Evolutionary conservation across 2,113 vertebrate genomes (phyloP), one percentile per base, ranked within the genome.

Genomic region (Ivindomyrus marchei): DNA sequence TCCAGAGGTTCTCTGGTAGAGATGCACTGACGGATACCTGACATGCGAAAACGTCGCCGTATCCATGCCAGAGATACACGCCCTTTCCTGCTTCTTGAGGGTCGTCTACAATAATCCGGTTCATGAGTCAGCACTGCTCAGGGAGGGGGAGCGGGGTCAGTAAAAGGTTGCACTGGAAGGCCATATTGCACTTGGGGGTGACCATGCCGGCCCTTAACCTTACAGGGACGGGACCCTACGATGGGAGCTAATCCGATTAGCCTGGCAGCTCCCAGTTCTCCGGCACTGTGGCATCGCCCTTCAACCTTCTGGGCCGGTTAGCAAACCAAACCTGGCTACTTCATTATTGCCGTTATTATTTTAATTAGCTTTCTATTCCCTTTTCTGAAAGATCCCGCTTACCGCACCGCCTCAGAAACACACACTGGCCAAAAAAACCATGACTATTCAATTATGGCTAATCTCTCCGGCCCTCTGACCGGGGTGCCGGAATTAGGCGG

Each of bases 161-260:
- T 50, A 13, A 89, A 80, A 89, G 62, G 66, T 89, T 13, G 31
- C 13, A 27, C 70, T 50, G 70, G 46, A 77, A 83, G 70, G 74
- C 46, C 46, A 47, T 58, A 27, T n/a, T 24, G 31, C 11, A n/a
- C 4, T 45, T 74, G 10, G 13, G 88, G 39, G 24, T 66, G 58
- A 50, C 53, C 52, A 13, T 66, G 39, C 58, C n/a, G 17, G 21
- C 24, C 45, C 45, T 7, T 47, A 13, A 89, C 88, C 70, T 83
- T 17, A 31, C 88, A 74, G 66, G 21, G 70, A 83, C 49, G 3
- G 9, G 47, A 80, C 74, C 36, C 47, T 24, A 15, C 27, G 36
- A 89, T 53, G 47, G 9, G 74, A 52, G 74, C 31, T 83, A 74
- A 80, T 89, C 47, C 49, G 46, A 89, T 89, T 89, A 52, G 31